These are phyloP conservation scores for Lucilia cuprina DNA, from an alignment of 1,140 invertebrate genomes.

Conservation along the genomic window DNA sequence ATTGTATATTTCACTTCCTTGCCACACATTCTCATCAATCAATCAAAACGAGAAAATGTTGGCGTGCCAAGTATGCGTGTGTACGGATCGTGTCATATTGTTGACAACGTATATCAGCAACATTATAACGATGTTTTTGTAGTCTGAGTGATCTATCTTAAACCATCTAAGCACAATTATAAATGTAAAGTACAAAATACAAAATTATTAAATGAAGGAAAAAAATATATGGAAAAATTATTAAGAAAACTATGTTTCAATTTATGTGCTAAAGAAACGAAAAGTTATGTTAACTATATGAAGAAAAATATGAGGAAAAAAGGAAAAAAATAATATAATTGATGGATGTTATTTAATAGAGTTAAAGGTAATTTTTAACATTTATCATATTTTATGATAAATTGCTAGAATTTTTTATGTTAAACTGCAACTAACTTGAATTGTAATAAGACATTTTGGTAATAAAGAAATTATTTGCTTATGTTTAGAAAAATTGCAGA, in stretches of 20 bases:
- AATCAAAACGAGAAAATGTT: not conserved
- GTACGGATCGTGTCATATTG: conserved; percentile 13
- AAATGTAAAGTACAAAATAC: not conserved
- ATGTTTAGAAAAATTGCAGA: not conserved
- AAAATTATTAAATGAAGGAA: no score
- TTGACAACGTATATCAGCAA: conserved; percentile 11
- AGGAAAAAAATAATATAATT: not conserved
- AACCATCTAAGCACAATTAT: not conserved
- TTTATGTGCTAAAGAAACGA: not conserved
- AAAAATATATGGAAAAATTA: not conserved
- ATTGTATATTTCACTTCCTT: not conserved
- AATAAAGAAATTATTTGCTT: not conserved
- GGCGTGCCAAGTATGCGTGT: conserved; percentile 6
- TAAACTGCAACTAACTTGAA: not conserved
- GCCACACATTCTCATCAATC: conserved; percentile 2
- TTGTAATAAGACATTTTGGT: not conserved
- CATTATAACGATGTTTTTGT: not conserved
- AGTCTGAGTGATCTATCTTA: not conserved
- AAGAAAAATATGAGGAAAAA: not conserved
- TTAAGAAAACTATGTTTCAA: not conserved
- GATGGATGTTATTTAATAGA: not conserved
- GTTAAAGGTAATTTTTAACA: not conserved
- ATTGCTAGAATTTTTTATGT: not conserved
- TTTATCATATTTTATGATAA: conserved; percentile 12
- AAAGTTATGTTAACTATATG: not conserved